A percentile compares a stretch with the other conserved stretches of the same genome.
phyloP scores from a whole-genome alignment of 2,888 invertebrate species.

The Oscheius sp. region DNA sequence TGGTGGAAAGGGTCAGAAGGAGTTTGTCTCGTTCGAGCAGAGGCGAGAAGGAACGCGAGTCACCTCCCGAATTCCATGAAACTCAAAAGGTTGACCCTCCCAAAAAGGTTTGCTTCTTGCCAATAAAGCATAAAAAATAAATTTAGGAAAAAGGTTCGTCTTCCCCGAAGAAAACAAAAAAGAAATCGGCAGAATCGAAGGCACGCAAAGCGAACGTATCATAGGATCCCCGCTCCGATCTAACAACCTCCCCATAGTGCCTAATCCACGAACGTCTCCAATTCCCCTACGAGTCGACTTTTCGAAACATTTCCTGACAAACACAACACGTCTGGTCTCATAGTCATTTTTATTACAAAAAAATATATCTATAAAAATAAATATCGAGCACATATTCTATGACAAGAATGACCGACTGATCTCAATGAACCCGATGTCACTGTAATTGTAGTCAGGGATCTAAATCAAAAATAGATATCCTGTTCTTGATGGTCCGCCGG shows the following conservation, averaged over 20 bases:
- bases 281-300: conserved; percentile 11
- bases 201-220: conserved; percentile 49
- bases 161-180: conserved; percentile 64
- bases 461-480: background rate
- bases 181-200: conserved; percentile 63
- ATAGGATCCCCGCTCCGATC: background rate
- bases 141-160: conserved; percentile 41
- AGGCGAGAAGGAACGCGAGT: conserved; percentile 45
- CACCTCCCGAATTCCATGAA: conserved; percentile 46
- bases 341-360: background rate
- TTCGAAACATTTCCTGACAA: conserved; percentile 9
- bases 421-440: too few species aligned
- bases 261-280: background rate
- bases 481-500: background rate
- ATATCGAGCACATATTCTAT: too few species aligned
- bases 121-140: too few species aligned
- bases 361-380: background rate
- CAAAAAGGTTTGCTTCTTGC: conserved; percentile 41
- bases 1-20: conserved; percentile 68
- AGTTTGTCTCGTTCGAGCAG: conserved; percentile 60
- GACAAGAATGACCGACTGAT: too few species aligned
- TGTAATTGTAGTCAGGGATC: too few species aligned
- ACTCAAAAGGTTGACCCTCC: conserved; percentile 37
- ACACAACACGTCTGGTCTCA: background rate
- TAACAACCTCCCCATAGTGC: conserved; percentile 1